phyloP scores from a whole-genome alignment of 1,140 invertebrate genomes.

The Drosophila jambulina region DNA sequence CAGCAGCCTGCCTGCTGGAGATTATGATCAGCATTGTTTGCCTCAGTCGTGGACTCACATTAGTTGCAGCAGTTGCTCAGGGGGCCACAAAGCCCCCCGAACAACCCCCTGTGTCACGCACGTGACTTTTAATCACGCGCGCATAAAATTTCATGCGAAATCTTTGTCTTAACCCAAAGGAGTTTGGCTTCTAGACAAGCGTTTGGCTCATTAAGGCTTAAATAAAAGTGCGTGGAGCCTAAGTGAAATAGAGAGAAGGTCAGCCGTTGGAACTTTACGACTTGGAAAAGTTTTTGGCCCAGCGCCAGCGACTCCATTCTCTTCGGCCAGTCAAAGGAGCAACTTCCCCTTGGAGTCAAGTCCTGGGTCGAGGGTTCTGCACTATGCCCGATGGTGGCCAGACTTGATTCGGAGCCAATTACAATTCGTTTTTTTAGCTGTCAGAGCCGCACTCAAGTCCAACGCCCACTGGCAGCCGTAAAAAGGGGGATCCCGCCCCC shows the following conservation, averaged over 20 bases:
- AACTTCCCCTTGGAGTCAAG: slow-evolving; percentile 39
- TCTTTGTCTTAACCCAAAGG: slow-evolving; percentile 49
- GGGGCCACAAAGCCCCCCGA: not conserved
- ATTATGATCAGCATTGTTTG: slow-evolving; percentile 79
- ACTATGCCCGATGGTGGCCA: slow-evolving; percentile 4
- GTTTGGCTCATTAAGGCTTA: slow-evolving; percentile 47
- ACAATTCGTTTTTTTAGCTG: slow-evolving; percentile 71
- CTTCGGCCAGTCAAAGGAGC: slow-evolving; percentile 33
- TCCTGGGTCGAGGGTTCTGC: slow-evolving; percentile 17
- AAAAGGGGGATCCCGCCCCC: slow-evolving; percentile 14
- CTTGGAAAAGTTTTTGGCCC: slow-evolving; percentile 60
- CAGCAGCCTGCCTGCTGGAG: slow-evolving; percentile 44
- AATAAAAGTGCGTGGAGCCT: slow-evolving; percentile 42
- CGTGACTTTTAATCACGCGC: slow-evolving; percentile 82
- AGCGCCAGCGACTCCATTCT: slow-evolving; percentile 34
- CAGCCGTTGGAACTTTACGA: slow-evolving; percentile 56
- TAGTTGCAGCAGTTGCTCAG: slow-evolving; percentile 58
- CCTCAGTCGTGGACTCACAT: slow-evolving; percentile 53
- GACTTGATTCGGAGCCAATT: slow-evolving; percentile 67
- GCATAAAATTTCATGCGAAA: slow-evolving; percentile 72
- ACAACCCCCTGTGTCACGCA: slow-evolving; percentile 47
- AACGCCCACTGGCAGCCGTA: slow-evolving; percentile 31
- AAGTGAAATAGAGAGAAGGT: slow-evolving; percentile 38
- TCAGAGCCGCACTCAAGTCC: slow-evolving; percentile 56
- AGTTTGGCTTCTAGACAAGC: slow-evolving; percentile 12